Base-by-base conservation (phyloP, 1,140 invertebrate genomes). In the Meloidogyne chitwoodi region DNA sequence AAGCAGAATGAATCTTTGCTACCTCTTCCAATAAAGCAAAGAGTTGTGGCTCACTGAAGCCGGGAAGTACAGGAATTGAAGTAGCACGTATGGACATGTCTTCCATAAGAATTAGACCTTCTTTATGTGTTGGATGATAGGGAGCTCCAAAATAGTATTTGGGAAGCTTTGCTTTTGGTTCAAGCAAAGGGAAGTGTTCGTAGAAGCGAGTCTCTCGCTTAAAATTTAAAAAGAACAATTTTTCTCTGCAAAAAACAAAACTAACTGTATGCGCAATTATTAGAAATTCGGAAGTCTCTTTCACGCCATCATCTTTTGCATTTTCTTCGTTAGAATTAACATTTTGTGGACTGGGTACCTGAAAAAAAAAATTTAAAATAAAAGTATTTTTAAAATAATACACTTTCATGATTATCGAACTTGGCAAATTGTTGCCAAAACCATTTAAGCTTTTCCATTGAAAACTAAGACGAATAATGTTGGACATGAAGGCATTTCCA, bases 91-190 rank as follows among this genome's bases (percentile, higher is more conserved):
- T n/a, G 2, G 68, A 84, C 4, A 82, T 29, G 61, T 82, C 81
- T 71, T 82, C 81, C 41, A 82, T 80, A 11, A 82, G 81, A 22
- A 82, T 77, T 34, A 82, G 31, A 12, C 81, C 81, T 41, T 84
- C 48, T 10, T 56, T 74, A 24, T 79, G 81, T 16, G 66, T 31
- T 5, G 62, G 62, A 62, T 65, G 73, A 68, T 67, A 77, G 2
- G 79, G 75, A 69, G 61, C 44, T 10, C 81, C 82, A 61, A 76
- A 82, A 16, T 80, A 82, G 48, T 77, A 83, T 68, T 76, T 80
- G 44, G 81, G 79, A 63, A 82, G 65, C 31, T 83, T 80, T 10
- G 83, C 29, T 27, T n/a, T 6, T 5, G 38, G 0, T 34, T 77
- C 74, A 27, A 64, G 56, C 24, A 8, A 68, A 10, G 82, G 64